phyloP scores from a whole-genome alignment of 2,113 vertebrate species.

The Laterallus jamaicensis region DNA sequence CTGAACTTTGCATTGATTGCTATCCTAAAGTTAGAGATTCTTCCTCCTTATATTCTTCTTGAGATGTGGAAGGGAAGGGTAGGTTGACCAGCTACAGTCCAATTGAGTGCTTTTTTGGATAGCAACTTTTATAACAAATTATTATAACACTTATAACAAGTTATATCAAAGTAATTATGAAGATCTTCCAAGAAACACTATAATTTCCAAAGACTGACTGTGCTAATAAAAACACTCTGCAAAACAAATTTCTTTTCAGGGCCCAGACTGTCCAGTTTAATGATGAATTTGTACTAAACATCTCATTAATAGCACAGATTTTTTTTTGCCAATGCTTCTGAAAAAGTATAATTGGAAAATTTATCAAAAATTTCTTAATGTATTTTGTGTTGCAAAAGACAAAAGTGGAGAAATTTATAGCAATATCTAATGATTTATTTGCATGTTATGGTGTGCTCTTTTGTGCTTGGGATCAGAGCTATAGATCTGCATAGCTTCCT shows the following conservation, averaged over 20 bases:
- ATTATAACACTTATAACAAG: not conserved
- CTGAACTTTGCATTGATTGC: not conserved
- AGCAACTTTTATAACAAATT: not conserved
- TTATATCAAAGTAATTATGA: not conserved
- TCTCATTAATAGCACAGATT: constrained; percentile 64
- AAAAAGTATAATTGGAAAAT: constrained; percentile 63
- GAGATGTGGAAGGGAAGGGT: not conserved
- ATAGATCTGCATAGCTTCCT: not conserved
- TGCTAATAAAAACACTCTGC: not conserved
- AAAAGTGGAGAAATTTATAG: constrained; percentile 11
- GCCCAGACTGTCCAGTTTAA: not conserved
- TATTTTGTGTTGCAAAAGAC: constrained; percentile 25
- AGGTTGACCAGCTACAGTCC: not conserved
- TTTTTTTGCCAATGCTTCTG: constrained; percentile 56
- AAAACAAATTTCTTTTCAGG: constrained; percentile 20
- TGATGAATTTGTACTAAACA: constrained; percentile 59
- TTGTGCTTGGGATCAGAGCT: not conserved
- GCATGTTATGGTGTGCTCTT: not conserved
- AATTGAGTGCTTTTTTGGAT: not conserved
- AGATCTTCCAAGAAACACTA: not conserved
- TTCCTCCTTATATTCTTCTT: not conserved
- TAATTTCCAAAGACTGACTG: not conserved
- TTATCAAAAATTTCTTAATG: constrained; percentile 57
- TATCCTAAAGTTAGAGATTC: not conserved
- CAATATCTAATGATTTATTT: constrained; percentile 23